phyloP scores from a whole-genome alignment of 2,888 invertebrate genomes.

The Ophion costatus region DNA sequence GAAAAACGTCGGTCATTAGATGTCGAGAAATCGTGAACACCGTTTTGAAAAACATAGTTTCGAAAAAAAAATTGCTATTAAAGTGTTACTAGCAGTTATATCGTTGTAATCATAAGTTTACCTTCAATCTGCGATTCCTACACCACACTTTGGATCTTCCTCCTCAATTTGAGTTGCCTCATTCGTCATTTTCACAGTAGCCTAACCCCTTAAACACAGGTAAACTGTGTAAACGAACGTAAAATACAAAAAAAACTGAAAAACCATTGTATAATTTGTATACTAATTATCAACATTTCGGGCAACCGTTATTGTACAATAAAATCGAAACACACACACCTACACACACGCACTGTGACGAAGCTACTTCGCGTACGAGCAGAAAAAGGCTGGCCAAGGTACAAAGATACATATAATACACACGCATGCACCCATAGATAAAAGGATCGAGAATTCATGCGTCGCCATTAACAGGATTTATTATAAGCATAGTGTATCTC shows the following conservation, averaged over 20 bases:
- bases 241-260: slow-evolving; percentile 14
- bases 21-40: too few relatives aligned
- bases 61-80: too few relatives aligned
- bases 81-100: too few relatives aligned
- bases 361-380: slow-evolving; percentile 32
- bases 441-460: slow-evolving; percentile 30
- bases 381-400: slow-evolving; percentile 64
- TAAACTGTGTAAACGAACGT: background rate
- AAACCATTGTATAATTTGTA: background rate
- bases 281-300: slow-evolving; percentile 22
- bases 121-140: too few relatives aligned
- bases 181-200: too few relatives aligned
- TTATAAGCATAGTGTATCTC: slow-evolving; percentile 57
- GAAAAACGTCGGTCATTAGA: too few relatives aligned
- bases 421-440: slow-evolving; percentile 2
- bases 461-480: slow-evolving; percentile 35
- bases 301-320: slow-evolving; percentile 9
- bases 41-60: too few relatives aligned
- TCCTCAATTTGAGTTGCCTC: too few relatives aligned
- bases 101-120: too few relatives aligned
- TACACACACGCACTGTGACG: slow-evolving; percentile 59
- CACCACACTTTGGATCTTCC: too few relatives aligned
- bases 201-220: background rate
- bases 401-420: slow-evolving; percentile 54
- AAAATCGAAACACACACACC: background rate